Evolutionary conservation across 2,113 vertebrate species (phyloP).

Genomic region (Epinephelus lanceolatus): DNA sequence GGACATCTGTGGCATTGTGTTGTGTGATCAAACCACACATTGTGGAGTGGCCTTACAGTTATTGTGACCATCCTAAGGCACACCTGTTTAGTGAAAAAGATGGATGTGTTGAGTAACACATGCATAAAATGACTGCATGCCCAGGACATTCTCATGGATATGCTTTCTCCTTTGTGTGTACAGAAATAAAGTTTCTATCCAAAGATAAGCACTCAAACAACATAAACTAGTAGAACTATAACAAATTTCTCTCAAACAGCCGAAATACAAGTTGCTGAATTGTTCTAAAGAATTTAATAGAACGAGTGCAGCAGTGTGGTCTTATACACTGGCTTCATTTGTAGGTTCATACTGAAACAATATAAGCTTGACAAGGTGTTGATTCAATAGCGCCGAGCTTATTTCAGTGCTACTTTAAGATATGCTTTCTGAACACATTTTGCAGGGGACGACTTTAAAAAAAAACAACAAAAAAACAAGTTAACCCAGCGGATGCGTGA

Average conservation of each 20-base stretch:
- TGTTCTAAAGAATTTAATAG: background rate
- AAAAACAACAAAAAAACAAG: background rate
- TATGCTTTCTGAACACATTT: conserved; percentile 28
- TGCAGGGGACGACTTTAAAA: conserved; percentile 25
- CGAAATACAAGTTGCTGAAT: background rate
- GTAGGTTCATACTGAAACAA: conserved; percentile 13
- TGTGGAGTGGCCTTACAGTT: no score
- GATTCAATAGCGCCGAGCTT: conserved; percentile 18
- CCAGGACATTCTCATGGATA: background rate
- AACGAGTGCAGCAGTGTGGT: conserved; percentile 4
- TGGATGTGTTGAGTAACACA: no score
- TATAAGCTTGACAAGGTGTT: background rate
- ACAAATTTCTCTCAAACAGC: background rate
- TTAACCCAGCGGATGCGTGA: conserved; percentile 32
- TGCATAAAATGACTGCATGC: background rate
- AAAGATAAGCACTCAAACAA: background rate
- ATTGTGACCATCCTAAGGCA: no score
- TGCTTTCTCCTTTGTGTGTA: background rate
- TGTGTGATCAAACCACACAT: no score
- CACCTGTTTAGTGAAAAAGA: no score
- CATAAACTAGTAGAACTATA: background rate
- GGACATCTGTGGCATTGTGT: no score
- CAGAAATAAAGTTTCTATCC: background rate
- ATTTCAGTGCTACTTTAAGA: conserved; percentile 25
- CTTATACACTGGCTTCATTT: background rate